Conservation (phyloP, 2,888 invertebrate genomes). For the Teinopalpus imperialis region DNA sequence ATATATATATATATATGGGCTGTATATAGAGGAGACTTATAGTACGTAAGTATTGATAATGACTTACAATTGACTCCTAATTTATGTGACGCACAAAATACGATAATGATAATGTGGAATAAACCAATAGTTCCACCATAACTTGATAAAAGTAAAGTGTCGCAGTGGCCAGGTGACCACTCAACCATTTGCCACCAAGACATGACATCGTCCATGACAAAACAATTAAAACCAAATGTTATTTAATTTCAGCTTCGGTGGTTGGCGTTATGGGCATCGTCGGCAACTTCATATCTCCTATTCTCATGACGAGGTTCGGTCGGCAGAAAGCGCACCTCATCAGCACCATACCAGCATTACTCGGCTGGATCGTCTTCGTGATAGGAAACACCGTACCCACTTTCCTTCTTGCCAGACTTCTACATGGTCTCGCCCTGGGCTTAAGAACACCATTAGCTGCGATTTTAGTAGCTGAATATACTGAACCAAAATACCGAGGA, state of each 20-base stretch:
- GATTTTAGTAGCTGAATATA: constrained; percentile 82
- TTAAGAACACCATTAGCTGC: constrained; percentile 77
- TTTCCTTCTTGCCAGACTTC: constrained; percentile 64
- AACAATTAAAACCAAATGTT: no score
- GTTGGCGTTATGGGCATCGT: constrained; percentile 74
- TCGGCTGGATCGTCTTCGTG: constrained; percentile 73
- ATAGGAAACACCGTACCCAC: constrained; percentile 64
- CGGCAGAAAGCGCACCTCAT: constrained; percentile 80
- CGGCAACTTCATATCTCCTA: constrained; percentile 71
- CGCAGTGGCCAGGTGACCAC: no score
- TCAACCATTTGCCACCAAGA: no score
- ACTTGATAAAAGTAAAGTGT: no score
- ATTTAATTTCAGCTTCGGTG: constrained; percentile 54
- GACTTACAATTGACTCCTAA: no score
- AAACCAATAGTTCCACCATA: no score
- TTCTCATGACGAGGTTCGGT: constrained; percentile 82
- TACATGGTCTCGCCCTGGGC: constrained; percentile 78
- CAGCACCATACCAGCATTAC: constrained; percentile 69
- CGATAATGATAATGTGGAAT: no score
- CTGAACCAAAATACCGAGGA: constrained; percentile 83
- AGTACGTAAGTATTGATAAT: no score
- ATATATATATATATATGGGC: no score
- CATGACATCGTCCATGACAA: no score
- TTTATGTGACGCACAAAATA: no score
- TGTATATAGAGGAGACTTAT: no score